phyloP scores from a whole-genome alignment of 2,113 vertebrate genomes.

The Notiomystis cincta region DNA sequence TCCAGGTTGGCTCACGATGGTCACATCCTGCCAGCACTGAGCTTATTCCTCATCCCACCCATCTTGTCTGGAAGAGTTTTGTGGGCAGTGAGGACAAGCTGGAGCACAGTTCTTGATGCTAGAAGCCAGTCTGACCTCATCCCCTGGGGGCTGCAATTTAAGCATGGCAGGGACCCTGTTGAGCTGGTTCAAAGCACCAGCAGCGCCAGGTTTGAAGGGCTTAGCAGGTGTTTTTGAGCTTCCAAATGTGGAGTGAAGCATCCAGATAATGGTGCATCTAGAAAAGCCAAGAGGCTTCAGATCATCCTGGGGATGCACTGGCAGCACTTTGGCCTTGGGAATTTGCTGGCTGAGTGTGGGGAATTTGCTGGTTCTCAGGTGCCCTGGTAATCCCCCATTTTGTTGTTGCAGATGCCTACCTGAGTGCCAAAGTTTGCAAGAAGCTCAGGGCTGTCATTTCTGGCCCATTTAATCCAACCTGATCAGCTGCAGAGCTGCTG shows the following conservation, averaged over 20 bases:
- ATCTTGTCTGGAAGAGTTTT: background rate
- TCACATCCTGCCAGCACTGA: fast-evolving
- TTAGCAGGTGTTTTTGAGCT: background rate
- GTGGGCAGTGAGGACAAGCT: background rate
- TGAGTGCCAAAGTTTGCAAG: background rate
- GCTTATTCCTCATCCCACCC: background rate
- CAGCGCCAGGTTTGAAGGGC: background rate
- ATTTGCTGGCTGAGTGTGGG: background rate
- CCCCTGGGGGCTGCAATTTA: background rate
- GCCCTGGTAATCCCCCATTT: background rate
- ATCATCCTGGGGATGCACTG: background rate
- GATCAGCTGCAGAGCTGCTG: background rate
- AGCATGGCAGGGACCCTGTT: fast-evolving
- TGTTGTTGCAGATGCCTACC: background rate
- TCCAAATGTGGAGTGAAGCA: background rate
- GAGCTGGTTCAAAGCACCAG: background rate
- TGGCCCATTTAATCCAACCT: background rate
- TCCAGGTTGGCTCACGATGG: fast-evolving
- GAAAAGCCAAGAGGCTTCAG: background rate
- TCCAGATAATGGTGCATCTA: background rate
- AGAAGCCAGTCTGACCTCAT: background rate
- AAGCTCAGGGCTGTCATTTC: background rate
- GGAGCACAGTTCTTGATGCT: background rate
- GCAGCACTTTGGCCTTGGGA: background rate
- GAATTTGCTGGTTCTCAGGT: background rate